phyloP scores from a whole-genome alignment of 30 jellyfish, hydroid and myxozoan genomes.

The Cassiopea andromeda region DNA sequence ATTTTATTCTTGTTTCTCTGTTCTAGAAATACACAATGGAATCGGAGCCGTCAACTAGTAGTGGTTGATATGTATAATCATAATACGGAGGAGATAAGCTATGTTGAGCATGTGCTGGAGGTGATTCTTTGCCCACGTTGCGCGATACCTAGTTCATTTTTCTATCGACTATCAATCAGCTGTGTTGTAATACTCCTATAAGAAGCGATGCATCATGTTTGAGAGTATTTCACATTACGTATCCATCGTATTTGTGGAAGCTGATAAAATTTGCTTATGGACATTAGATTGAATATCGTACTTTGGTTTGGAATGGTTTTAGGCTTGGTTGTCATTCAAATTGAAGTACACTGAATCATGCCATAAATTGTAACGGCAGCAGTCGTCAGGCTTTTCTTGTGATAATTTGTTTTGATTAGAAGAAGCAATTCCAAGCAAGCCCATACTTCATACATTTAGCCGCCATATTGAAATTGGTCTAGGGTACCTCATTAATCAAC shows the following conservation, averaged over 20 bases:
- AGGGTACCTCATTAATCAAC: too few relatives aligned
- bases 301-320: neutral
- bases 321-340: neutral
- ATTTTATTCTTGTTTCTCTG: neutral
- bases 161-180: neutral
- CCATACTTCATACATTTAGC: too few relatives aligned
- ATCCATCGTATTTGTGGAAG: neutral
- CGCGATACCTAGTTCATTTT: neutral
- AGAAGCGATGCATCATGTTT: neutral
- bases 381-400: neutral
- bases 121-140: neutral
- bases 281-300: neutral
- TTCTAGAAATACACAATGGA: slow-evolving; percentile 60
- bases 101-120: neutral
- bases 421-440: neutral
- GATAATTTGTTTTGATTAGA: neutral
- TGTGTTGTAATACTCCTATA: slow-evolving; percentile 17
- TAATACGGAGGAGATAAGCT: neutral
- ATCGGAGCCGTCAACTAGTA: slow-evolving; percentile 94
- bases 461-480: too few relatives aligned
- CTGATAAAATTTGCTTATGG: neutral
- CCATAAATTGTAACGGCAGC: neutral
- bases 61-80: slow-evolving; percentile 47
- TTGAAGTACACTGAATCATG: neutral
- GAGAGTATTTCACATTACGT: neutral